Percentiles rank a stretch among this genome's conserved stretches.
These are phyloP conservation scores for Eupithecia pulchellata DNA, from an alignment of 2,888 invertebrate species.

Conservation along the genomic window DNA sequence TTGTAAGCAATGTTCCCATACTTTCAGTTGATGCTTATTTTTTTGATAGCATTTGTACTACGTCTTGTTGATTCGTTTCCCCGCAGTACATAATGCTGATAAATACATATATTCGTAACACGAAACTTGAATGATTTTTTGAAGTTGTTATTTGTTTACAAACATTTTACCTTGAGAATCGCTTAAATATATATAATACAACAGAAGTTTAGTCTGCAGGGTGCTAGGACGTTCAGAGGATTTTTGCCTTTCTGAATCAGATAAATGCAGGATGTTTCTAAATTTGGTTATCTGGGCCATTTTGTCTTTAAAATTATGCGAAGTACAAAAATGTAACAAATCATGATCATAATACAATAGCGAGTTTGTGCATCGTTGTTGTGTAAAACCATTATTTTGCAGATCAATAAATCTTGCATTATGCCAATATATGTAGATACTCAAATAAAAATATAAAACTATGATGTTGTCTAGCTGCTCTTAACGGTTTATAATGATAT, in stretches of 20 bases:
- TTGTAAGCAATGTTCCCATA: not conserved
- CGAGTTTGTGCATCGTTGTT: conserved; percentile 10
- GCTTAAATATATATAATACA: not conserved
- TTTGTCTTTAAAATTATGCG: not conserved
- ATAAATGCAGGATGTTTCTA: not conserved
- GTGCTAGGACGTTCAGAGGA: not conserved
- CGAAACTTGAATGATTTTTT: not conserved
- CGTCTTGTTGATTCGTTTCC: not conserved
- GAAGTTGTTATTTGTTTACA: not conserved
- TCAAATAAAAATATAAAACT: conserved; percentile 10
- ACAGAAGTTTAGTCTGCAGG: not conserved
- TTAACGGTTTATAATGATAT: conserved; percentile 10
- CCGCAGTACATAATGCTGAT: not conserved
- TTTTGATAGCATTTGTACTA: not conserved
- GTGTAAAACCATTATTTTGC: conserved; percentile 1
- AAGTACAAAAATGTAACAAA: not conserved
- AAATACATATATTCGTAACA: not conserved
- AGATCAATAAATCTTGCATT: conserved; percentile 13
- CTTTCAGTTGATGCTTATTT: not conserved
- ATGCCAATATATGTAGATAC: conserved; percentile 7
- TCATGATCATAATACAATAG: not conserved
- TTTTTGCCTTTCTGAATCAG: conserved; percentile 2
- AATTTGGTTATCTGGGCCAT: not conserved
- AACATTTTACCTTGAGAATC: not conserved
- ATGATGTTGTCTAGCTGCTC: conserved; percentile 24